phyloP scores from a whole-genome alignment of 2,888 invertebrate genomes.

The Melinopterus prodromus region DNA sequence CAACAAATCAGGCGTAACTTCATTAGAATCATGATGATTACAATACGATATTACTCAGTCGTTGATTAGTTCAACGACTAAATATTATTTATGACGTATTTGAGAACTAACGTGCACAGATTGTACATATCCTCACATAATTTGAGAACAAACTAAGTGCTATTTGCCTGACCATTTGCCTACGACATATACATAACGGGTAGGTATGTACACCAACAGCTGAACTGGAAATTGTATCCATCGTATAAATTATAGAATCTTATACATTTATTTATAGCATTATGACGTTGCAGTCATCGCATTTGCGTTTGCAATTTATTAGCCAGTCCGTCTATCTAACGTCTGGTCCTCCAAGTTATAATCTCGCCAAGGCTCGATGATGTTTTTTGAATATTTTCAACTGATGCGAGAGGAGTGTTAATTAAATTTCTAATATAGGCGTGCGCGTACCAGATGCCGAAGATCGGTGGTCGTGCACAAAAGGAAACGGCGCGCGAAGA shows the following conservation, averaged over 20 bases:
- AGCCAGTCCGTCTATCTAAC: background rate
- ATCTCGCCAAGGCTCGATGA: background rate
- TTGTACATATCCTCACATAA: too few relatives aligned
- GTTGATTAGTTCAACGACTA: too few relatives aligned
- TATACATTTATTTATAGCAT: background rate
- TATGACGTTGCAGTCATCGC: background rate
- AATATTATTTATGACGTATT: too few relatives aligned
- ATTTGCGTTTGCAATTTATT: background rate
- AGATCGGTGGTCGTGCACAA: background rate
- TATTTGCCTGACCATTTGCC: too few relatives aligned
- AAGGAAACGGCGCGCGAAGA: background rate
- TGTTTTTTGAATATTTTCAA: background rate
- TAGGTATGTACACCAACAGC: background rate
- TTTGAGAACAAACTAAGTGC: too few relatives aligned
- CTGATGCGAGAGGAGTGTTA: background rate
- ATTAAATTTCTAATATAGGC: slow-evolving; percentile 4
- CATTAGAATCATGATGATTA: too few relatives aligned
- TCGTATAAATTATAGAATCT: background rate
- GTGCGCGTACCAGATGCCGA: background rate
- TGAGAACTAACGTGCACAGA: too few relatives aligned
- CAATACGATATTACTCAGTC: too few relatives aligned
- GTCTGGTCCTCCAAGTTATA: background rate
- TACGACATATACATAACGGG: too few relatives aligned
- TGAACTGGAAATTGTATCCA: background rate
- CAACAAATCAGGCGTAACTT: too few relatives aligned